phyloP scores from a whole-genome alignment of 2,113 vertebrate species.

The Tragelaphus buxtoni region DNA sequence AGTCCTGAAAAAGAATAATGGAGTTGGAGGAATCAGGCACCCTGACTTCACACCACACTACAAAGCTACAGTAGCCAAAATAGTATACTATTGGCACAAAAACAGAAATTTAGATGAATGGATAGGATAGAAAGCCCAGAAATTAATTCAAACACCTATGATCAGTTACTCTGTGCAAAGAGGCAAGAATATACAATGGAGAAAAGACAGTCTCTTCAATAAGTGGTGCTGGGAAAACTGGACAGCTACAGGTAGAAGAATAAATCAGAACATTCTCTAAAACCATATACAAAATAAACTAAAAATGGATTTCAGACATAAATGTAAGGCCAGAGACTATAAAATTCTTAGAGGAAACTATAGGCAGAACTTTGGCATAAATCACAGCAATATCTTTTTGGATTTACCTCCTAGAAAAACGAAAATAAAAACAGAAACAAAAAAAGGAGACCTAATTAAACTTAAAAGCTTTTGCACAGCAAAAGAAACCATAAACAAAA shows the following conservation, averaged over 20 bases:
- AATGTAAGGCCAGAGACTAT: background rate
- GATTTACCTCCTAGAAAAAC: background rate
- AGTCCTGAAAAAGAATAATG: background rate
- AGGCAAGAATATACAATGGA: background rate
- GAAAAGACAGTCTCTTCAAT: background rate
- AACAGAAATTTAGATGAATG: background rate
- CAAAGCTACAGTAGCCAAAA: background rate
- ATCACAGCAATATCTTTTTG: background rate
- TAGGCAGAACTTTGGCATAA: background rate
- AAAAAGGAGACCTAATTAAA: background rate
- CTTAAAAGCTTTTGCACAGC: background rate
- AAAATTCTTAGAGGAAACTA: background rate
- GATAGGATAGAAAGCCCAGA: background rate
- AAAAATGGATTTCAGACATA: background rate
- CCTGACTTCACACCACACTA: background rate
- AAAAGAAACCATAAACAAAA: background rate
- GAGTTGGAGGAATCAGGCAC: background rate
- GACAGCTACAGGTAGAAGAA: background rate
- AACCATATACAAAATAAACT: background rate
- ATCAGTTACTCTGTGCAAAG: background rate
- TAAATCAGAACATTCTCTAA: background rate
- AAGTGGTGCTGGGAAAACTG: background rate
- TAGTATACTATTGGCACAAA: background rate
- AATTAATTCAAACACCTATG: background rate
- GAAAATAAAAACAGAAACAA: background rate